Evolutionary conservation across 2,888 invertebrate genomes (phyloP).

Genomic region (Tetrapedia diversipes): DNA sequence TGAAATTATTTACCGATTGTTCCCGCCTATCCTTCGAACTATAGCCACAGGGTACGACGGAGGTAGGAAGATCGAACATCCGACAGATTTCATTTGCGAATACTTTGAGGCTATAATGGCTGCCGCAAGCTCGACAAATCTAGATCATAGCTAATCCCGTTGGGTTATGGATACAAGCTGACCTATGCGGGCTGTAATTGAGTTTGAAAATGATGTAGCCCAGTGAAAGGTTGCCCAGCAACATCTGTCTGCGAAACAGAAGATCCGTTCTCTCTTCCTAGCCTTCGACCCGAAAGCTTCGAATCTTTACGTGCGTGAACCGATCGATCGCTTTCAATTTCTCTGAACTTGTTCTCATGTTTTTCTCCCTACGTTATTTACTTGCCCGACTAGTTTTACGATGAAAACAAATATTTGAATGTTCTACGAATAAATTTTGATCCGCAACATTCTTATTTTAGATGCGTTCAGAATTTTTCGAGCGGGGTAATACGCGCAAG

Average conservation of each 20-base stretch:
- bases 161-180: constrained; percentile 7
- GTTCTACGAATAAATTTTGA: no score
- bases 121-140: constrained; percentile 1
- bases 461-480: no score
- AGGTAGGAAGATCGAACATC: neutral
- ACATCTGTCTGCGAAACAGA: constrained; percentile 13
- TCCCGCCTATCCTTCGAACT: neutral
- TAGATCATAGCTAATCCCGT: neutral
- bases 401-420: no score
- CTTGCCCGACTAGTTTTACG: no score
- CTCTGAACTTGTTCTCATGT: neutral
- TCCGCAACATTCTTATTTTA: no score
- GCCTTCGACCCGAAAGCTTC: neutral
- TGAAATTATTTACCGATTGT: neutral
- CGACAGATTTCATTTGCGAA: neutral
- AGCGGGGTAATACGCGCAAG: no score
- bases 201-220: constrained; percentile 3
- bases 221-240: neutral
- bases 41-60: neutral
- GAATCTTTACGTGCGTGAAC: neutral
- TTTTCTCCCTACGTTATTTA: no score
- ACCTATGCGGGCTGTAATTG: neutral
- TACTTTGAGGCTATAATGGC: neutral
- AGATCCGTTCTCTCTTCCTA: neutral
- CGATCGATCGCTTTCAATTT: constrained; percentile 15